Evolutionary conservation across 2,797 vertebrate species (phyloP), one percentile per base, ranked within the genome.

Genomic region (Glyptemys insculpta): DNA sequence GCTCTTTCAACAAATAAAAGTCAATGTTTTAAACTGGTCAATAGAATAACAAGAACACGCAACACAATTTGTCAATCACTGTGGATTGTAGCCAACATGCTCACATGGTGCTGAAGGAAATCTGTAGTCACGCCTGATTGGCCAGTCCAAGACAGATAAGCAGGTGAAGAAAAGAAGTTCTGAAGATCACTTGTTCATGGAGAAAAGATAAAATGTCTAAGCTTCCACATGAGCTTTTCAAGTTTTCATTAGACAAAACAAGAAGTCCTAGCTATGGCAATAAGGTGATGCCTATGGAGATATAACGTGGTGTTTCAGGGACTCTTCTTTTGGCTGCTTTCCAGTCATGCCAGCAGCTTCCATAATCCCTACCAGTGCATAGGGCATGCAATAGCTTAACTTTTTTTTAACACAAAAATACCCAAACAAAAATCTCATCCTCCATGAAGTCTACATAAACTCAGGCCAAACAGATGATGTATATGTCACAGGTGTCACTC

Each of bases 331-430:
- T 98, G 98, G 98, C 98, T 97, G 97, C 97, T 98, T 97, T 98
- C 97, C 98, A 98, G 98, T 98, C 97, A 96, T 97, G 98, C 98
- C 98, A 98, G 98, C 98, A 98, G 98, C 98, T 98, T 98, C 98
- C 98, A 98, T 98, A 98, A 97, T 98, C 98, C 98, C 98, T 98
- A 72, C 21, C 10, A 98, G 98, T 98, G 98, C 98, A 98, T 99
- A 98, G 95, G 96, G 97, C 98, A 98, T 98, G 98, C 98, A 98
- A 98, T 97, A 98, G 98, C 97, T 96, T 96, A 97, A 97, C n/a
- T n/a, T n/a, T n/a, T n/a, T n/a, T n/a, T 96, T 96, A 95, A 98
- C 98, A 96, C 79, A 94, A 98, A 98, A 98, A 96, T 91, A 93
- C 98, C 98, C 92, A 97, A 98, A 98, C 98, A 98, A 98, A 98